Evolutionary conservation across 2,797 vertebrate genomes (phyloP), one percentile per base, ranked within the genome.

Genomic region (Fundulus diaphanus): DNA sequence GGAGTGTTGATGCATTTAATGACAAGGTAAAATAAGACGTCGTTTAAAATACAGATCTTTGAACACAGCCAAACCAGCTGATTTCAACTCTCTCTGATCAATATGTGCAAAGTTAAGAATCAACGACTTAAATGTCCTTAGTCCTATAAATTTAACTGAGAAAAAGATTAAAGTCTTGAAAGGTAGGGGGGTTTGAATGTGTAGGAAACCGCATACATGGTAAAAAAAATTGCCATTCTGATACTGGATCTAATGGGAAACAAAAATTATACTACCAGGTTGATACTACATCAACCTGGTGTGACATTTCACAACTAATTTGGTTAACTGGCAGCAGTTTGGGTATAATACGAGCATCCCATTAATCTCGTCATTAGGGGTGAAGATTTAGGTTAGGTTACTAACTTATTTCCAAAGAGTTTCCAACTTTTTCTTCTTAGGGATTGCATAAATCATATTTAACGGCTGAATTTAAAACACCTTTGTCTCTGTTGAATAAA

Each of bases 401-500:
- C 33, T 11, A 49, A 69, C 20, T 3, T 31, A n/a, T 61, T 44
- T 48, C 11, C 13, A 44, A 4, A 13, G n/a, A 56, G 29, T 22
- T 22, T 35, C 5, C 12, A 16, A 5, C 27, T 9, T 72, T 65
- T 65, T 46, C 18, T 24, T 49, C n/a, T 35, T 33, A 68, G 0
- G 33, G 63, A 27, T 22, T 20, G 18, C 44, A 52, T 18, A 52
- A 72, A 54, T 46, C 29, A 33, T 48, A 18, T 13, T 70, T 57
- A 27, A 13, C 15, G 33, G 75, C 35, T 79, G 57, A 4, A 52
- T 74, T 68, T 68, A 5, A 5, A 63, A 68, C 48, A 1, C 3
- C 33, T 35, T 24, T 1, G 31, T 71, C 57, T 61, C 65, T 22
- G 27, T 76, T 74, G 20, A 40, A 6, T 56, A 51, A 77, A 66